These are phyloP conservation scores for Delia radicum DNA, from an alignment of 1,140 invertebrate species.

Conservation along the genomic window DNA sequence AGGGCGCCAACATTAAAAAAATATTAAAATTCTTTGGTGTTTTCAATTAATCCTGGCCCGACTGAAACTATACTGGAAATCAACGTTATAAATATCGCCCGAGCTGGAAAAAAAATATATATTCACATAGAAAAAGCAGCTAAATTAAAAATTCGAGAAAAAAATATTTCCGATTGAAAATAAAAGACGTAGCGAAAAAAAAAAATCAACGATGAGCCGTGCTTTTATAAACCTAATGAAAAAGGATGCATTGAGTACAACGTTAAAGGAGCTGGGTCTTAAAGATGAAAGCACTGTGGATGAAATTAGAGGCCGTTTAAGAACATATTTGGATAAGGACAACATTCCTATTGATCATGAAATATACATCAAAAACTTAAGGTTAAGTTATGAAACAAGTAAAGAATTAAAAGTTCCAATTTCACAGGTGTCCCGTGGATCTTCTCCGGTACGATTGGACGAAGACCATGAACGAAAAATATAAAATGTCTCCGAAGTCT, in stretches of 20 bases:
- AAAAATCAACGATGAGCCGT: not conserved
- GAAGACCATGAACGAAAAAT: no score
- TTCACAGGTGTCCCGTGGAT: not conserved
- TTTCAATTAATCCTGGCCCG: no score
- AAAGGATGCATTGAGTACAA: not conserved
- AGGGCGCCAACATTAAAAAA: no score
- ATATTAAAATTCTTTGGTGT: no score
- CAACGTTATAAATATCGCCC: no score
- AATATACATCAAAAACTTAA: not conserved
- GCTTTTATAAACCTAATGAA: not conserved
- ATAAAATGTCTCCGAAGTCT: not conserved
- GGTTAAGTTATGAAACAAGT: not conserved
- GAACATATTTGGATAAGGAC: not conserved
- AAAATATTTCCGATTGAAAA: no score
- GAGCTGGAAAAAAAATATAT: no score
- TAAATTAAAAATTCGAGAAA: no score
- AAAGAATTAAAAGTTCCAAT: not conserved
- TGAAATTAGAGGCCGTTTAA: not conserved
- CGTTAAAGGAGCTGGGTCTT: not conserved
- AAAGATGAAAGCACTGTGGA: not conserved
- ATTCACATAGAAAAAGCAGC: no score
- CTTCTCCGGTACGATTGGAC: not conserved
- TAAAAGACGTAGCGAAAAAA: no score
- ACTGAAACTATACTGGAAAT: no score
- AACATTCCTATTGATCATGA: not conserved